These are phyloP conservation scores for Lutjanus argentimaculatus DNA, from an alignment of 2,797 vertebrate genomes.

Conservation along the genomic window DNA sequence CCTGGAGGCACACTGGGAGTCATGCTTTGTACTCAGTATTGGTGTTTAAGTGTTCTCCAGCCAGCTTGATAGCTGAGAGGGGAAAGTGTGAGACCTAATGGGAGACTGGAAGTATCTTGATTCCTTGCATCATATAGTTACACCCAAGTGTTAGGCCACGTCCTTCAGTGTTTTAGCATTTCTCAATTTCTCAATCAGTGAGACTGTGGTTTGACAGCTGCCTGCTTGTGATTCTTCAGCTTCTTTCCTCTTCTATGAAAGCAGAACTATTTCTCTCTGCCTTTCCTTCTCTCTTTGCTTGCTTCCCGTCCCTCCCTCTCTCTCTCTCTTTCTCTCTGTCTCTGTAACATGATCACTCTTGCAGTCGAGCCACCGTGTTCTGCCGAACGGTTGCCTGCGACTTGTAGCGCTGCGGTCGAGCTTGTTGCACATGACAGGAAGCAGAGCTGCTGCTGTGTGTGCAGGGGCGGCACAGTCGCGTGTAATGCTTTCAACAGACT, in stretches of 20 bases:
- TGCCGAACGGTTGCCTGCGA: constrained; percentile 45
- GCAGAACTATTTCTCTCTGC: constrained; percentile 56
- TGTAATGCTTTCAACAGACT: constrained; percentile 69
- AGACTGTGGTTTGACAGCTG: constrained; percentile 24
- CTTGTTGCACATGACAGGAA: constrained; percentile 82
- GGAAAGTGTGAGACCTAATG: not conserved
- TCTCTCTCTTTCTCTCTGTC: not conserved
- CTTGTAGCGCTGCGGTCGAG: constrained; percentile 70
- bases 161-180: constrained; percentile 7
- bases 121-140: not conserved
- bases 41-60: not conserved
- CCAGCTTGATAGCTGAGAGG: constrained; percentile 22
- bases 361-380: constrained; percentile 36
- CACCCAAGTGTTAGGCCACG: constrained; percentile 23
- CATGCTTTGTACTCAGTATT: constrained; percentile 1
- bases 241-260: constrained; percentile 54
- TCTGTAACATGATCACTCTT: constrained; percentile 70
- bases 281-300: constrained; percentile 4
- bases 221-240: constrained; percentile 20
- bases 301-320: not conserved
- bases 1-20: constrained; percentile 12
- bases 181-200: constrained; percentile 36
- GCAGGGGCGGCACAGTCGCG: constrained; percentile 25
- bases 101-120: not conserved
- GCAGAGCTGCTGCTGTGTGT: constrained; percentile 57